A percentile compares a stretch with the other conserved stretches of the same genome.
Conservation (phyloP, 2,113 vertebrate genomes). For the Pollimyrus isidori region DNA sequence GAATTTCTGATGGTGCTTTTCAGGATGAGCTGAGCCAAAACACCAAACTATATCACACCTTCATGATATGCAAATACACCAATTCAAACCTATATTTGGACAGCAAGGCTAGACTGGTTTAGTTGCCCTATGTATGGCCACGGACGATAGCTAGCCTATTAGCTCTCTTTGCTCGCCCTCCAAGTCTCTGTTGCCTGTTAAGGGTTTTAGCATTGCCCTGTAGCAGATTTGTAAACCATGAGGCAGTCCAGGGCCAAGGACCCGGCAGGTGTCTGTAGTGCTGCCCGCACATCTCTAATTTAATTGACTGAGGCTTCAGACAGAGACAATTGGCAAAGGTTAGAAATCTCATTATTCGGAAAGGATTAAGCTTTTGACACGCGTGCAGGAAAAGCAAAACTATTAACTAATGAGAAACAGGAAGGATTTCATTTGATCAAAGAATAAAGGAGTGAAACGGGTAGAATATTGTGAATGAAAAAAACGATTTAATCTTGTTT, state of each 20-base stretch:
- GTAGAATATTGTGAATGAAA: constrained; percentile 14
- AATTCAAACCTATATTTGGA: neutral
- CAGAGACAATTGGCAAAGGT: constrained; percentile 34
- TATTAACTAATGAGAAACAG: constrained; percentile 37
- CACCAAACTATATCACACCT: neutral
- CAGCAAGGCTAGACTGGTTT: neutral
- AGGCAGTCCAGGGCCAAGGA: neutral
- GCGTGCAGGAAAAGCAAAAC: constrained; percentile 22
- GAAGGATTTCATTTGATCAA: constrained; percentile 32
- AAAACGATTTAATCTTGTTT: constrained; percentile 16
- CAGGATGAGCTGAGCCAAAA: neutral
- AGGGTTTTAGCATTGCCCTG: neutral
- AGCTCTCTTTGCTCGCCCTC: neutral
- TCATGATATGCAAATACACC: neutral
- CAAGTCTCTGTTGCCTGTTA: neutral
- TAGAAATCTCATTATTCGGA: constrained; percentile 36
- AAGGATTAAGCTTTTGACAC: constrained; percentile 34
- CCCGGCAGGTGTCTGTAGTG: neutral
- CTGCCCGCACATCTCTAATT: constrained; percentile 28
- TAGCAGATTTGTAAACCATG: constrained; percentile 14
- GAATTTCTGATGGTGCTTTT: neutral
- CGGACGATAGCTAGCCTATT: neutral
- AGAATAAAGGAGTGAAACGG: constrained; percentile 16
- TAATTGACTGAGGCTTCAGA: constrained; percentile 29
- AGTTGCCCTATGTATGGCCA: neutral